Conservation (phyloP, 2,888 invertebrate species). For the Fragum whitleyi region DNA sequence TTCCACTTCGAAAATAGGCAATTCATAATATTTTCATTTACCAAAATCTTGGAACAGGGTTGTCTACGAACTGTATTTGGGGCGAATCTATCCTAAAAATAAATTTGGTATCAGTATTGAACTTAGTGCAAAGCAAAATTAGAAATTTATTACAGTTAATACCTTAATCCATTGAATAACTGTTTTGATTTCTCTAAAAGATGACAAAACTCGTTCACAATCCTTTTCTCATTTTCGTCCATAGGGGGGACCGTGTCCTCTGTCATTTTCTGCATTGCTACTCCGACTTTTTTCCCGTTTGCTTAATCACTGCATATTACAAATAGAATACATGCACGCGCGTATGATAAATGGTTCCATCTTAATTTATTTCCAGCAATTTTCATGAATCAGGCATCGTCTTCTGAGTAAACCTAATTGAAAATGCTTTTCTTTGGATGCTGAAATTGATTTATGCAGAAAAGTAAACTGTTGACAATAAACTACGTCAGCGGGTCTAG, state of each 20-base stretch:
- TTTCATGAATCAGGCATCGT: neutral
- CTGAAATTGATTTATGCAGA: constrained; percentile 32
- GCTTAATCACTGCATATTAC: neutral
- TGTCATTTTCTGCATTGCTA: constrained; percentile 66
- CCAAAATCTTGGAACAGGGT: too few relatives aligned
- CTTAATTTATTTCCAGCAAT: neutral
- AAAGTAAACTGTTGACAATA: constrained; percentile 14
- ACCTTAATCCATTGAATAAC: constrained; percentile 97
- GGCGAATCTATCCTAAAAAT: too few relatives aligned
- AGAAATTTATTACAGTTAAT: constrained; percentile 63
- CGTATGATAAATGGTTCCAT: neutral
- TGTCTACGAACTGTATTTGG: too few relatives aligned
- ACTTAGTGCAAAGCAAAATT: too few relatives aligned
- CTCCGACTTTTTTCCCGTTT: neutral
- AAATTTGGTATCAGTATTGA: too few relatives aligned
- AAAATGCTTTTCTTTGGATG: constrained; percentile 27
- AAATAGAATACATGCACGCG: neutral
- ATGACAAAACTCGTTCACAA: constrained; percentile 98
- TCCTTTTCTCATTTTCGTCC: constrained; percentile 85
- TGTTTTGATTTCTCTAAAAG: constrained; percentile 98
- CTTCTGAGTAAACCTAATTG: constrained; percentile 10
- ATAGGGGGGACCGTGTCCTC: constrained; percentile 64
- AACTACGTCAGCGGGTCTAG: neutral
- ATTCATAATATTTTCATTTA: too few relatives aligned
- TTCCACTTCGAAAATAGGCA: too few relatives aligned